A percentile compares a stretch with the other conserved stretches of the same genome.
These are phyloP conservation scores for Rhizoglyphus robini DNA, from an alignment of 1,140 invertebrate genomes.

Conservation along the genomic window DNA sequence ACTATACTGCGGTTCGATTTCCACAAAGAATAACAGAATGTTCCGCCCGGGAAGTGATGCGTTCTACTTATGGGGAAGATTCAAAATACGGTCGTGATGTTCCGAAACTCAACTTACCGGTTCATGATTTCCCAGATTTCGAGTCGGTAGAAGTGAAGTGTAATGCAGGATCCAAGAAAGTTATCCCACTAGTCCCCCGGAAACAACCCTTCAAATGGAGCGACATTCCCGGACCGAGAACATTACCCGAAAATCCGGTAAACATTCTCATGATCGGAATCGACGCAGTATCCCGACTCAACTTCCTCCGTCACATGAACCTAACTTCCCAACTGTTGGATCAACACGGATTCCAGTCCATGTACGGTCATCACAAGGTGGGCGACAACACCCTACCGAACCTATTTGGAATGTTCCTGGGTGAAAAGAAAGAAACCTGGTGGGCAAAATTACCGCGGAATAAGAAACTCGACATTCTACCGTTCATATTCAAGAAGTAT, in stretches of 20 bases:
- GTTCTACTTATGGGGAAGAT: not conserved
- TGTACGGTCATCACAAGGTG: conserved; percentile 29
- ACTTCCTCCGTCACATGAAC: not conserved
- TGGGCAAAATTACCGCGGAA: conserved; percentile 11
- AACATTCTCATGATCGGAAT: not conserved
- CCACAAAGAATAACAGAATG: not conserved
- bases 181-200: not conserved
- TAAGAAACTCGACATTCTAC: conserved; percentile 22
- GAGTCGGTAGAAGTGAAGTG: not conserved
- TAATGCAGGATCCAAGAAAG: not conserved
- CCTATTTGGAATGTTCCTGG: conserved; percentile 33
- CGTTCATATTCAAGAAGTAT: conserved; percentile 27
- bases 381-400: conserved; percentile 38
- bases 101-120: not conserved
- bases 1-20: not conserved
- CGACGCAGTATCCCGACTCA: not conserved
- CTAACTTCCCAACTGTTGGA: not conserved
- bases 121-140: not conserved
- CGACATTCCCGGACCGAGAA: not conserved
- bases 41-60: not conserved
- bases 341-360: not conserved
- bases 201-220: not conserved
- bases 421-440: conserved; percentile 22
- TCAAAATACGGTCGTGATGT: not conserved
- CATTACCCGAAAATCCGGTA: not conserved